Evolutionary conservation across 2,113 vertebrate genomes (phyloP).

Genomic region (Solea solea): DNA sequence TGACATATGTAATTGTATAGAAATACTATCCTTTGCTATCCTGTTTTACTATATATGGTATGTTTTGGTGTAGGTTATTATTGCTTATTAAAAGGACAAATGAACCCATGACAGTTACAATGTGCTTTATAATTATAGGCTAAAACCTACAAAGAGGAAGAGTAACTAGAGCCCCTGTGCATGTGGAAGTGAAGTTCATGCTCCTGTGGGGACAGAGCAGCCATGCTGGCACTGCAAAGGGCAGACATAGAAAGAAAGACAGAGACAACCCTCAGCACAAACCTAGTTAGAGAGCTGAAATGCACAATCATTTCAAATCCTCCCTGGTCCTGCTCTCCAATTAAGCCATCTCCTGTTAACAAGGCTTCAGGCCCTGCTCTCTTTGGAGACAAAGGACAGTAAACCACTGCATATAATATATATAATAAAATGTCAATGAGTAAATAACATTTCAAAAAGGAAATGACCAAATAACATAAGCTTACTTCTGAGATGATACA

Average conservation of each 20-base stretch:
- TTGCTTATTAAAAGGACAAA: too few species aligned
- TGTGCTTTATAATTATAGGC: too few species aligned
- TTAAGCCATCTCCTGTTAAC: conserved; percentile 82
- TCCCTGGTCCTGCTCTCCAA: conserved; percentile 74
- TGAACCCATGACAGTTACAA: too few species aligned
- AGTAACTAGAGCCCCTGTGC: not conserved
- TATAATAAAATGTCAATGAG: conserved; percentile 34
- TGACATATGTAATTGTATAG: too few species aligned
- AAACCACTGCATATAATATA: conserved; percentile 81
- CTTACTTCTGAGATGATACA: conserved; percentile 41
- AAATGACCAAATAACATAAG: conserved; percentile 31
- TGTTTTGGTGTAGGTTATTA: too few species aligned
- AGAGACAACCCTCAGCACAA: conserved; percentile 24
- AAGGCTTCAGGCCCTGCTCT: conserved; percentile 72
- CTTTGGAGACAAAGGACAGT: conserved; percentile 80
- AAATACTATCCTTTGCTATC: too few species aligned
- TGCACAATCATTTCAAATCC: conserved; percentile 64
- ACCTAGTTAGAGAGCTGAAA: conserved; percentile 65
- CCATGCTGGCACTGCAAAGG: conserved; percentile 29
- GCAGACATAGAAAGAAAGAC: not conserved
- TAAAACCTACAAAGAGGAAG: not conserved
- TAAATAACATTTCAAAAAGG: conserved; percentile 51
- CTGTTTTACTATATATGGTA: too few species aligned
- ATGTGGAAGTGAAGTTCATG: conserved; percentile 10
- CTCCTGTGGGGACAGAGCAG: not conserved